Percentiles rank a stretch among this genome's conserved stretches.
These are phyloP conservation scores for Rallus limicola DNA, from an alignment of 2,113 vertebrate genomes.

Conservation along the genomic window DNA sequence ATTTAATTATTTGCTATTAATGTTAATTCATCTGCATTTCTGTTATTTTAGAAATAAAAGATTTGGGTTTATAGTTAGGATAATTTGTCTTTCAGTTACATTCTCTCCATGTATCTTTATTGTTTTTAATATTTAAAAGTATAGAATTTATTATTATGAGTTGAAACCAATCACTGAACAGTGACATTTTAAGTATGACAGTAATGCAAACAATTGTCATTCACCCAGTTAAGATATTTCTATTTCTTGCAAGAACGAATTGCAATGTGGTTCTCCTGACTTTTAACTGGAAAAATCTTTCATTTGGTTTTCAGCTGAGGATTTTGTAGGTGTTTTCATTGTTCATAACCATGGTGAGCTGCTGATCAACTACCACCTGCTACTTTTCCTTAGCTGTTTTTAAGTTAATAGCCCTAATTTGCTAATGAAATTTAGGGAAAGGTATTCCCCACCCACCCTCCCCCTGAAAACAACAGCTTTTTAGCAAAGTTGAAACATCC, in stretches of 20 bases:
- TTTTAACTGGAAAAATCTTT: slow-evolving; percentile 56
- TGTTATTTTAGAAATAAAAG: neutral
- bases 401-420: neutral
- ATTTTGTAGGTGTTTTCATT: slow-evolving; percentile 34
- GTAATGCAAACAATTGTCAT: slow-evolving; percentile 67
- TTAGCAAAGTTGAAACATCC: neutral
- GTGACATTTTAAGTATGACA: slow-evolving; percentile 66
- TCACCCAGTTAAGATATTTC: slow-evolving; percentile 67
- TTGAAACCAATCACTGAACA: slow-evolving; percentile 61
- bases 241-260: slow-evolving; percentile 65
- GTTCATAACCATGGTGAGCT: neutral
- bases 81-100: slow-evolving; percentile 46
- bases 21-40: neutral
- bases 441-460: too few species aligned
- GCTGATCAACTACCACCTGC: neutral
- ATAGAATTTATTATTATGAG: slow-evolving; percentile 70
- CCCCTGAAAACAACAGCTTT: neutral
- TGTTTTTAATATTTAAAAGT: slow-evolving; percentile 65
- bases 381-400: neutral
- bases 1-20: neutral
- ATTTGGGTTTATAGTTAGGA: neutral
- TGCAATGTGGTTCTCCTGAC: slow-evolving; percentile 26
- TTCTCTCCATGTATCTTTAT: slow-evolving; percentile 20
- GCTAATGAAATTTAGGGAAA: neutral
- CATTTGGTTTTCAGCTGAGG: slow-evolving; percentile 51